Evolutionary conservation across 2,888 invertebrate species (phyloP).

Genomic region (Neelides folsomi): DNA sequence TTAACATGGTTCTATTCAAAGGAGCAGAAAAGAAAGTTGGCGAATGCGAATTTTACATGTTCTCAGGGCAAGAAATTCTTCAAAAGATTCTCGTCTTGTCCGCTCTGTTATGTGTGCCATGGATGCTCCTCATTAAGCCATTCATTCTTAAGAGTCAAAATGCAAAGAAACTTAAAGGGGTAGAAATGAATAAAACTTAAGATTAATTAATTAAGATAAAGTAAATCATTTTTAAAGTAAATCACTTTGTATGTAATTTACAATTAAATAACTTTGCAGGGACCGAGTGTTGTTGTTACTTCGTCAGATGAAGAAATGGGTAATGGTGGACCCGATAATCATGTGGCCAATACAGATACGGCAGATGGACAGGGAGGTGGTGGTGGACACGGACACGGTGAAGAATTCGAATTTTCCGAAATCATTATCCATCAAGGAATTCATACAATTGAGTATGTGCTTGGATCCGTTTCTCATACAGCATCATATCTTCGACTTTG

Average conservation of each 20-base stretch:
- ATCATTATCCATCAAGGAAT: conserved; percentile 59
- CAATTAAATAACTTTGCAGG: not conserved
- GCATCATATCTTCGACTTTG: conserved; percentile 97
- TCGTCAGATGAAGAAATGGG: too few relatives aligned
- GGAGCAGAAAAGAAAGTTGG: conserved; percentile 32
- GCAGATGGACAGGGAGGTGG: conserved; percentile 12
- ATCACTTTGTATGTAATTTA: conserved; percentile 6
- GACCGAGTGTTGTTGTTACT: too few relatives aligned
- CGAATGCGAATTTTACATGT: conserved; percentile 25
- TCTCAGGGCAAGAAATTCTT: conserved; percentile 49
- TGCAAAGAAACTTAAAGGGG: conserved; percentile 8
- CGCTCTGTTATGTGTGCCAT: conserved; percentile 65
- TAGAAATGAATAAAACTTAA: too few relatives aligned
- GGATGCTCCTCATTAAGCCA: conserved; percentile 90
- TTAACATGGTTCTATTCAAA: conserved; percentile 95
- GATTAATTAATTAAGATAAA: not conserved
- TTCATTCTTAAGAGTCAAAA: conserved; percentile 54
- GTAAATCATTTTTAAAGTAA: not conserved
- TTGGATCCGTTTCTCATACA: conserved; percentile 88
- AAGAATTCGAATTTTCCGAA: conserved; percentile 50
- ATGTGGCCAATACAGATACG: too few relatives aligned
- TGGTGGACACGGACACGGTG: conserved; percentile 40
- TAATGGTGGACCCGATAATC: too few relatives aligned
- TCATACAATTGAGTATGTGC: conserved; percentile 96
- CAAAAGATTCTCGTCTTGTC: conserved; percentile 66